Percentiles rank a stretch among this genome's conserved stretches.
phyloP scores from a whole-genome alignment of 2,113 vertebrate genomes.

The Callospermophilus lateralis region DNA sequence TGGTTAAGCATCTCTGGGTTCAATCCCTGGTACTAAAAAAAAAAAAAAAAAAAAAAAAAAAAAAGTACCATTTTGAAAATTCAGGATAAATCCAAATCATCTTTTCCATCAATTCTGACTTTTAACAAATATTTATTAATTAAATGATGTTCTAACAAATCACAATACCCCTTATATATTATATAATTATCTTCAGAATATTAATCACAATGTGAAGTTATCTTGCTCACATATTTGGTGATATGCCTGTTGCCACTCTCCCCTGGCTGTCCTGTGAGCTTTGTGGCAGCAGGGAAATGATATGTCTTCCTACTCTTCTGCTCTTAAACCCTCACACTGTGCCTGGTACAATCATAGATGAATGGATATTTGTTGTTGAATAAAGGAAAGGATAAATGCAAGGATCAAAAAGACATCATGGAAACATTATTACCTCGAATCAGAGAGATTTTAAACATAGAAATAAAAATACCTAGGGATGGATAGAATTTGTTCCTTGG shows the following conservation, averaged over 20 bases:
- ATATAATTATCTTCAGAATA: background rate
- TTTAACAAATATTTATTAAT: background rate
- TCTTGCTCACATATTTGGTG: background rate
- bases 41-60: too few species aligned
- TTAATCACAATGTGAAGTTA: background rate
- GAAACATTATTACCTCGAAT: constrained; percentile 4
- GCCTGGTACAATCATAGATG: background rate
- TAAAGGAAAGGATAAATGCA: background rate
- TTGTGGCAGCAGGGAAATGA: accelerated
- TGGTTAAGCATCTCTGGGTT: too few species aligned
- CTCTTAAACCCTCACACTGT: background rate
- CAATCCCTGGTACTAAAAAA: too few species aligned
- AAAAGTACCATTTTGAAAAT: background rate
- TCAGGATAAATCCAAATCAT: background rate
- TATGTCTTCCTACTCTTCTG: background rate
- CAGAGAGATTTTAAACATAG: background rate
- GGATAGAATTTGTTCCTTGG: background rate
- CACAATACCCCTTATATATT: background rate
- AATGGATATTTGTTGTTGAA: background rate
- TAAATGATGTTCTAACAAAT: background rate
- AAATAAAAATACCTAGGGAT: background rate
- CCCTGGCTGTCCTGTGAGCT: background rate
- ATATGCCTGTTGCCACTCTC: background rate
- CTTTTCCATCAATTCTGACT: background rate
- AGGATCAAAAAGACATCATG: background rate